Base-by-base conservation (phyloP, 2,888 invertebrate species). In the Scaptomyza parva region DNA sequence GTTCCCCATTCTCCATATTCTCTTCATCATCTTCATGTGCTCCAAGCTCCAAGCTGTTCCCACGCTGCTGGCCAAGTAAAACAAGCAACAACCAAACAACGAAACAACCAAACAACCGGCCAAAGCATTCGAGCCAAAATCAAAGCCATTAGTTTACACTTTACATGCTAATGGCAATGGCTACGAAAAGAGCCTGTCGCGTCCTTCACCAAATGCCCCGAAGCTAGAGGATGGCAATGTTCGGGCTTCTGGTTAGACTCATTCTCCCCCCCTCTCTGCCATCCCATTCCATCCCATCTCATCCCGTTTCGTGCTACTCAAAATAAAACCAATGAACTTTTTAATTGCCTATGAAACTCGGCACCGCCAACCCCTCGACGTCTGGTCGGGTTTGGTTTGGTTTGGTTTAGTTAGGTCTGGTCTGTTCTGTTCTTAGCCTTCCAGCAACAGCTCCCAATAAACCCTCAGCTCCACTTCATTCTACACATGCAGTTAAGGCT, bases 141-240 rank as follows among this genome's bases (percentile, higher is more conserved):
- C 69, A 78, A 82, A 88, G 76, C 85, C 81, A 89, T 90, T 88
- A 90, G 88, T 89, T 90, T 89, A 89, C 89, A 90, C 87, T 88
- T 89, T 79, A 78, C 89, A 88, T 89, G 87, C 87, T 89, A 89
- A 89, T 87, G 84, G 82, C 73, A 73, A 78, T 50, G 55, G 45
- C 26, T 64, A n/a, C 52, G 43, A 24, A 44, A 45, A 30, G 51
- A 62, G 70, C 41, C 52, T 45, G 54, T 61, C 53, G 69, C 58
- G 61, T 69, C 78, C 75, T 74, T 69, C 58, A 41, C 12, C 44
- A 26, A 39, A 14, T 45, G 47, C 72, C 60, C 37, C 14, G 18
- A 20, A 66, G 66, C 77, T 67, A 48, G 51, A 44, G 58, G 55
- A 39, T 70, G 48, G 66, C 67, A 18, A 45, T 55, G 45, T 61